Evolutionary conservation across 1,140 invertebrate genomes (phyloP).

Genomic region (Saxidomus purpurata): DNA sequence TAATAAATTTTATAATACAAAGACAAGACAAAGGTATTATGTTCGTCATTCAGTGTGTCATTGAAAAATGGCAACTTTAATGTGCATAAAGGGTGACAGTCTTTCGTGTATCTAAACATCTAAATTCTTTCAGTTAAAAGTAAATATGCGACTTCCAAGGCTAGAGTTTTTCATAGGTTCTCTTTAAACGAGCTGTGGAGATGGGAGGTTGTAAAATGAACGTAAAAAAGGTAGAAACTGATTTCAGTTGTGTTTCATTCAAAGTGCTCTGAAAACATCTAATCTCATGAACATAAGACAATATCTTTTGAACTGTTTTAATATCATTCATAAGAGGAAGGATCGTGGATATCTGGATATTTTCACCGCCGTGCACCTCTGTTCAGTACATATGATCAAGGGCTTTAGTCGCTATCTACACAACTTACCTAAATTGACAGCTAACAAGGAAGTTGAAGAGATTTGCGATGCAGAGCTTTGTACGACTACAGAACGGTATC

Average conservation of each 20-base stretch:
- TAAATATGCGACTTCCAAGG: too few species aligned
- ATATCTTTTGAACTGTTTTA: conserved; percentile 1
- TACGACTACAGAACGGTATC: background rate
- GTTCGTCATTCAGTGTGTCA: too few species aligned
- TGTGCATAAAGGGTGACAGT: too few species aligned
- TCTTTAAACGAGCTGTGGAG: background rate
- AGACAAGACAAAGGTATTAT: too few species aligned
- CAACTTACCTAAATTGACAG: background rate
- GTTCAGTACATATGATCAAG: conserved; percentile 4
- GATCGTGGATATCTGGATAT: background rate
- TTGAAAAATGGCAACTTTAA: too few species aligned
- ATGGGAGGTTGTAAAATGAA: background rate
- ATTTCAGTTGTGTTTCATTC: background rate
- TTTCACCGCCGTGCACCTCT: background rate
- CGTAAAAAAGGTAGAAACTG: background rate
- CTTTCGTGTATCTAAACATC: too few species aligned
- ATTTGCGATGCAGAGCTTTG: background rate
- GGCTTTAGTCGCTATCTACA: background rate
- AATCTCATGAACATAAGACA: background rate
- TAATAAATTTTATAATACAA: too few species aligned
- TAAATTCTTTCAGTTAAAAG: too few species aligned
- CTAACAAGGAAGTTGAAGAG: background rate
- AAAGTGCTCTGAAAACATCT: background rate
- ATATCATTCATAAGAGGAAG: background rate
- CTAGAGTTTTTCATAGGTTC: background rate